A percentile compares a stretch with the other conserved stretches of the same genome.
Conservation (phyloP, 2,113 vertebrate species). For the Coptodon bakossiorum region DNA sequence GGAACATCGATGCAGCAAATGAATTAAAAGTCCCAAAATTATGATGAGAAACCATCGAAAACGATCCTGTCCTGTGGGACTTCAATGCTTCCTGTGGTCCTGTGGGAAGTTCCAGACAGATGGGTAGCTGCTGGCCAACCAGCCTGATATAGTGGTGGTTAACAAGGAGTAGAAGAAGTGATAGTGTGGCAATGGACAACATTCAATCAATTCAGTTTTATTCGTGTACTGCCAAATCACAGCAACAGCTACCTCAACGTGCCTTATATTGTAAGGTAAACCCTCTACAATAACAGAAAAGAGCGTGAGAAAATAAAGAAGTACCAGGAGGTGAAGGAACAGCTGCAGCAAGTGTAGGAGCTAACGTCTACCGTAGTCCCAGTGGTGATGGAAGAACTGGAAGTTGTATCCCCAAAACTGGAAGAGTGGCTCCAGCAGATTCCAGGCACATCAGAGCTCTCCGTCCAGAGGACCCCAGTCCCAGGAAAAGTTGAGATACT, state of each 20-base stretch:
- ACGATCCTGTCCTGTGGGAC: neutral
- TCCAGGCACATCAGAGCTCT: neutral
- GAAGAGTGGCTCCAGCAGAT: neutral
- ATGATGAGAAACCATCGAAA: neutral
- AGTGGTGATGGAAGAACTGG: neutral
- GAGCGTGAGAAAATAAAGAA: neutral
- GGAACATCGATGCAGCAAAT: neutral
- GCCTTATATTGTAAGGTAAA: neutral
- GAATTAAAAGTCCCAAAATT: neutral
- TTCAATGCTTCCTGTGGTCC: neutral
- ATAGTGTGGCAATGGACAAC: neutral
- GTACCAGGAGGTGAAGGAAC: neutral
- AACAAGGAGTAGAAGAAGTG: neutral
- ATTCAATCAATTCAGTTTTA: neutral
- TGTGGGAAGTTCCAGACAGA: neutral
- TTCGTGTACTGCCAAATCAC: neutral
- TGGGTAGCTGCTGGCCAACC: neutral
- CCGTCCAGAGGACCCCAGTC: neutral
- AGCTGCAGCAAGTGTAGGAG: neutral
- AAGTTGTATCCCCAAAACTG: neutral
- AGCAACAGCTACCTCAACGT: neutral
- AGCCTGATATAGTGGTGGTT: neutral
- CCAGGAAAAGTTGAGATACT: neutral
- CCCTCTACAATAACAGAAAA: neutral
- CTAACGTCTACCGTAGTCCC: neutral